Conservation (phyloP, 2,113 vertebrate genomes). For the Lonchura striata region DNA sequence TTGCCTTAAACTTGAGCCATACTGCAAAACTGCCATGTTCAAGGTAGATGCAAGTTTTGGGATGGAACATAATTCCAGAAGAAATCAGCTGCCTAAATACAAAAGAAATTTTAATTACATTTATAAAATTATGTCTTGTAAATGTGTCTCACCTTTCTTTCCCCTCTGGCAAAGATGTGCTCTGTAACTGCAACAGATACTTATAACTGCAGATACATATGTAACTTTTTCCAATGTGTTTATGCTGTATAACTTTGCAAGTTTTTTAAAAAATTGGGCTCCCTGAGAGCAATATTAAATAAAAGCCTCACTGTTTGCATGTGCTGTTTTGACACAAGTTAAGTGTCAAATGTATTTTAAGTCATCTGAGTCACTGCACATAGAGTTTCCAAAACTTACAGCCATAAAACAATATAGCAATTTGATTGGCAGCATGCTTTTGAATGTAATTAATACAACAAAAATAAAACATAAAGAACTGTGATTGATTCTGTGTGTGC, state of each 20-base stretch:
- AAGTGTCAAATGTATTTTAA: not conserved
- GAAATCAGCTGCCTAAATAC: not conserved
- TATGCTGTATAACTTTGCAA: not conserved
- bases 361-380: not conserved
- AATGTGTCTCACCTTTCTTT: not conserved
- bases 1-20: not conserved
- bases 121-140: not conserved
- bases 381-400: not conserved
- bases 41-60: not conserved
- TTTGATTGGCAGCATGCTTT: not conserved
- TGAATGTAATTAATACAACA: constrained; percentile 7
- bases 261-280: not conserved
- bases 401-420: not conserved
- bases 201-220: not conserved
- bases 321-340: not conserved
- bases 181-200: not conserved
- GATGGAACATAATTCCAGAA: not conserved
- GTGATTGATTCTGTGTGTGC: constrained; percentile 2
- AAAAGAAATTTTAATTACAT: not conserved
- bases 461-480: constrained; percentile 9
- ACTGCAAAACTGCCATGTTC: not conserved
- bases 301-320: not conserved
- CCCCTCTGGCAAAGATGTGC: not conserved
- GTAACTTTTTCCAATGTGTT: not conserved
- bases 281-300: not conserved